Conservation (phyloP, 2,888 invertebrate species). For the Dryobota labecula region DNA sequence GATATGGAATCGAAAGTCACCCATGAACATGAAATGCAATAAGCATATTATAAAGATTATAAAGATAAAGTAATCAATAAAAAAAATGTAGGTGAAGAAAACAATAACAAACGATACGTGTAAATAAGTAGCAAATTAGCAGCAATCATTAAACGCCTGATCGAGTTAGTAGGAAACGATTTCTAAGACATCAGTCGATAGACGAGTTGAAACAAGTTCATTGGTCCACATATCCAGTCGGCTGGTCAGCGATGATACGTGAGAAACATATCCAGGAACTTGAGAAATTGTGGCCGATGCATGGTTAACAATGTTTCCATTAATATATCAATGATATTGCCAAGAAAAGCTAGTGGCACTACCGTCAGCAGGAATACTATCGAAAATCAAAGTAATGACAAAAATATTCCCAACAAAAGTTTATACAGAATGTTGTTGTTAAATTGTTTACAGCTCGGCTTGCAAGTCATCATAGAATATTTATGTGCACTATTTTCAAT, state of each 20-base stretch:
- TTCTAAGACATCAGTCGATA: slow-evolving; percentile 84
- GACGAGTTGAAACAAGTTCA: slow-evolving; percentile 87
- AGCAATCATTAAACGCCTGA: slow-evolving; percentile 85
- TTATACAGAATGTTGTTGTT: not conserved
- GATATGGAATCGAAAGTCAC: slow-evolving; percentile 62
- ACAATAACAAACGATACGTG: slow-evolving; percentile 61
- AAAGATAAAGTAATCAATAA: slow-evolving; percentile 38
- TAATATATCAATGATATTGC: slow-evolving; percentile 18
- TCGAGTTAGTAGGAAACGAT: slow-evolving; percentile 88
- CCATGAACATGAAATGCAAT: slow-evolving; percentile 34
- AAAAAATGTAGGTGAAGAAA: slow-evolving; percentile 51
- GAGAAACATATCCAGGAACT: slow-evolving; percentile 85
- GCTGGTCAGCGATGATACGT: slow-evolving; percentile 85
- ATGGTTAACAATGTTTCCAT: slow-evolving; percentile 64
- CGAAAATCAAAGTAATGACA: not conserved
- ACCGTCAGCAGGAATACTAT: not conserved
- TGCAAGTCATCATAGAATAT: slow-evolving; percentile 18
- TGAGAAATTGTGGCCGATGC: slow-evolving; percentile 76
- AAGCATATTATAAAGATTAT: slow-evolving; percentile 16
- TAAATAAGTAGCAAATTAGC: slow-evolving; percentile 72
- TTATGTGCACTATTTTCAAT: not conserved
- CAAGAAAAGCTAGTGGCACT: not conserved
- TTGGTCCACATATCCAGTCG: slow-evolving; percentile 88
- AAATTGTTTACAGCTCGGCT: not conserved
- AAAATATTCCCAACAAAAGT: not conserved